phyloP scores from a whole-genome alignment of 2,113 vertebrate species.

The Aptenodytes forsteri region DNA sequence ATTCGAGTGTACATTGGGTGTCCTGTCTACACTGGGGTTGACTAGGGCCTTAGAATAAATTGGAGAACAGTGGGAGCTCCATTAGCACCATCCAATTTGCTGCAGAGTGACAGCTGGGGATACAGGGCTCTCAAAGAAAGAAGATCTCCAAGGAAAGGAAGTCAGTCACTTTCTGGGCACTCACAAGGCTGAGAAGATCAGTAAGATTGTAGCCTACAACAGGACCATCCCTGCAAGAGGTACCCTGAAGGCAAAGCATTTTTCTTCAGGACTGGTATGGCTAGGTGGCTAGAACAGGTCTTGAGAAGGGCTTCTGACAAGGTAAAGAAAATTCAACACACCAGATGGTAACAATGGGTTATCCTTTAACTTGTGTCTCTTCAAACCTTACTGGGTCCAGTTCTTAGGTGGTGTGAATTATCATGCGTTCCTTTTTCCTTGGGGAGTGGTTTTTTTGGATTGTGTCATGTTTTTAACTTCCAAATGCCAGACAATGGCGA shows the following conservation, averaged over 20 bases:
- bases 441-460: background rate
- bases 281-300: background rate
- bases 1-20: background rate
- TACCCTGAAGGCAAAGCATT: background rate
- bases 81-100: background rate
- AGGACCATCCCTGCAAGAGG: background rate
- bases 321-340: background rate
- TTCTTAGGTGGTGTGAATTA: background rate
- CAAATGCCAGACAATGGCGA: background rate
- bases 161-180: background rate
- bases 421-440: background rate
- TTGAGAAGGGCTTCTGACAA: background rate
- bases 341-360: background rate
- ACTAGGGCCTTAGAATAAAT: background rate
- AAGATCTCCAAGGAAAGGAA: background rate
- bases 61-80: background rate
- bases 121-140: background rate
- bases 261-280: background rate
- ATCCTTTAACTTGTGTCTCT: background rate
- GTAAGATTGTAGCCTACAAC: background rate
- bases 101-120: background rate
- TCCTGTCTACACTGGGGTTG: background rate
- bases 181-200: background rate
- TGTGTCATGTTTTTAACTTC: background rate
- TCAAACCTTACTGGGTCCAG: background rate